Evolutionary conservation across 2,888 invertebrate genomes (phyloP).

Genomic region (Microplitis deprimator): DNA sequence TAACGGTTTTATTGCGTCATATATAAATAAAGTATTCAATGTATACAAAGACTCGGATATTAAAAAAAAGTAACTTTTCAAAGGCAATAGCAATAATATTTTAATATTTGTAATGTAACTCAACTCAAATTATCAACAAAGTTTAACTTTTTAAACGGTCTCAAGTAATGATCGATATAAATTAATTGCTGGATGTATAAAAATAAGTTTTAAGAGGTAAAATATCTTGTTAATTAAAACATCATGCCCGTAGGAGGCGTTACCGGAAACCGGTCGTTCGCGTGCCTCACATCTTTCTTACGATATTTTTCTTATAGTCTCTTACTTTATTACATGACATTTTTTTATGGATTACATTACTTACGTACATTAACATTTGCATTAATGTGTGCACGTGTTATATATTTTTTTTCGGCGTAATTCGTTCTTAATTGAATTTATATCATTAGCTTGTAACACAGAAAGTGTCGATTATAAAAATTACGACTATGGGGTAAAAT

Average conservation of each 20-base stretch:
- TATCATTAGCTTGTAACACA: no score
- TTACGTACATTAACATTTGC: no score
- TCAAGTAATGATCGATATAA: no score
- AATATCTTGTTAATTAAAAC: slow-evolving; percentile 35
- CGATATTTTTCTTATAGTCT: slow-evolving; percentile 19
- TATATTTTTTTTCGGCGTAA: no score
- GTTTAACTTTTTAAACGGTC: no score
- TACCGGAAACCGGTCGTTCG: slow-evolving; percentile 41
- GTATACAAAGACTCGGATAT: neutral
- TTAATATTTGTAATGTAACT: no score
- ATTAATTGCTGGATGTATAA: no score
- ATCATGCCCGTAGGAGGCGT: slow-evolving; percentile 34
- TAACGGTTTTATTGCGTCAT: neutral
- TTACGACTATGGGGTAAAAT: no score
- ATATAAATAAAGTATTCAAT: neutral
- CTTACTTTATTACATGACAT: slow-evolving; percentile 15
- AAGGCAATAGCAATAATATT: neutral
- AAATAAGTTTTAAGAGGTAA: neutral
- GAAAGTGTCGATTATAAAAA: no score
- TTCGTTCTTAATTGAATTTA: no score
- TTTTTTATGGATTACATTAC: neutral
- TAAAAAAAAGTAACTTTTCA: neutral
- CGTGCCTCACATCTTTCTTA: slow-evolving; percentile 35
- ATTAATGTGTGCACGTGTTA: no score
- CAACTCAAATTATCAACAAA: no score